A percentile compares a stretch with the other conserved stretches of the same genome.
These are phyloP conservation scores for Gambusia yucatana DNA, from an alignment of 2,797 vertebrate species.

Conservation along the genomic window DNA sequence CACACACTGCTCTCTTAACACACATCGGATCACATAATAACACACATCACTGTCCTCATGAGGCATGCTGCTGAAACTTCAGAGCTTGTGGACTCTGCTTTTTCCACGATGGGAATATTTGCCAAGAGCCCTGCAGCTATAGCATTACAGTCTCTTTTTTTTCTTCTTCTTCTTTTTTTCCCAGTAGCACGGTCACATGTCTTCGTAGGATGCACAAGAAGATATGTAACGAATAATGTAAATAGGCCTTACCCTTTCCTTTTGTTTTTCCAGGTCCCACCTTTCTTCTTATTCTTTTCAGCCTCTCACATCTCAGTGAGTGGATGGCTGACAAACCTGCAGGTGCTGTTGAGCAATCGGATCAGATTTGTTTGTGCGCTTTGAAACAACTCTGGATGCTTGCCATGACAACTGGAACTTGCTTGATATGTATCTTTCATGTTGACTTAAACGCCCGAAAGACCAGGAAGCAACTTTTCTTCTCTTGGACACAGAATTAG, in stretches of 20 bases:
- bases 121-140: slow-evolving; percentile 61
- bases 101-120: slow-evolving; percentile 43
- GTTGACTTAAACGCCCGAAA: slow-evolving; percentile 74
- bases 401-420: slow-evolving; percentile 77
- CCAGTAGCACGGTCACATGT: slow-evolving; percentile 22
- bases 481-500: slow-evolving; percentile 63
- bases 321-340: slow-evolving; percentile 64
- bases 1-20: not conserved
- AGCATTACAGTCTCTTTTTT: slow-evolving; percentile 25
- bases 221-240: slow-evolving; percentile 39
- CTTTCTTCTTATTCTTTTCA: slow-evolving; percentile 14
- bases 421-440: slow-evolving; percentile 76
- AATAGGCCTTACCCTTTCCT: slow-evolving; percentile 16
- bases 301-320: slow-evolving; percentile 33
- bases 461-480: slow-evolving; percentile 66
- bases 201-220: slow-evolving; percentile 26
- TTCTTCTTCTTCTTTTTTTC: slow-evolving; percentile 17
- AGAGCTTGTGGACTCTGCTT: slow-evolving; percentile 30
- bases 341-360: slow-evolving; percentile 78
- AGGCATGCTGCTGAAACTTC: slow-evolving; percentile 11
- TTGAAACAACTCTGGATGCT: slow-evolving; percentile 71
- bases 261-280: slow-evolving; percentile 31
- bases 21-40: not conserved
- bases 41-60: not conserved
- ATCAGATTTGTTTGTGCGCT: slow-evolving; percentile 76